These are phyloP conservation scores for Lycocerus yunnanus DNA, from an alignment of 2,888 invertebrate species.

Conservation along the genomic window DNA sequence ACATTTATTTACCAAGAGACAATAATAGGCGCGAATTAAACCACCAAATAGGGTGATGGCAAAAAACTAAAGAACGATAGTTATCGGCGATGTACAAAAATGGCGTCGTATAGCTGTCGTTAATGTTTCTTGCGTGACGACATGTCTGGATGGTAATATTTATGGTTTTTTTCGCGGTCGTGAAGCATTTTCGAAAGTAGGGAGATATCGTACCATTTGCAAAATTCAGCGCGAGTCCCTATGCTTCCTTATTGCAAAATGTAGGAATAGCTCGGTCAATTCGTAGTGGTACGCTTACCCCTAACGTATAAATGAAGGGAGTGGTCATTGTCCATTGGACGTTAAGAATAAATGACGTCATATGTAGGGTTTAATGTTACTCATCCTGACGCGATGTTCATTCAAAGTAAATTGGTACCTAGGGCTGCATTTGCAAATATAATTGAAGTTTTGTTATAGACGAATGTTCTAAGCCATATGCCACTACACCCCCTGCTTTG, in stretches of 20 bases:
- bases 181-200: constrained; percentile 38
- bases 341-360: constrained; percentile 37
- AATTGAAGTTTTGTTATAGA: constrained; percentile 35
- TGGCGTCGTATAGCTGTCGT: constrained; percentile 45
- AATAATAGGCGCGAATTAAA: constrained; percentile 11
- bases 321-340: constrained; percentile 48
- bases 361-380: constrained; percentile 33
- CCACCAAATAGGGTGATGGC: constrained; percentile 2
- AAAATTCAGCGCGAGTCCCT: constrained; percentile 17
- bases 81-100: constrained; percentile 41
- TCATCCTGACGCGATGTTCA: constrained; percentile 27
- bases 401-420: constrained; percentile 25
- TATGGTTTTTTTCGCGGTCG: constrained; percentile 42
- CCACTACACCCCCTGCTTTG: constrained; percentile 27
- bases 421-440: constrained; percentile 34
- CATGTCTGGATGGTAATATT: constrained; percentile 41
- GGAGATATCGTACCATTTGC: constrained; percentile 16
- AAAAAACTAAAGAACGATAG: constrained; percentile 23
- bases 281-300: constrained; percentile 44
- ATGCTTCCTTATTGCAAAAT: constrained; percentile 13
- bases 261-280: constrained; percentile 19
- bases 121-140: constrained; percentile 45
- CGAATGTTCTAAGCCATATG: constrained; percentile 34
- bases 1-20: constrained; percentile 6
- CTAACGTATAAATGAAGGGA: constrained; percentile 38